phyloP scores from a whole-genome alignment of 2,888 invertebrate genomes.

The Trissolcus brochymenae region DNA sequence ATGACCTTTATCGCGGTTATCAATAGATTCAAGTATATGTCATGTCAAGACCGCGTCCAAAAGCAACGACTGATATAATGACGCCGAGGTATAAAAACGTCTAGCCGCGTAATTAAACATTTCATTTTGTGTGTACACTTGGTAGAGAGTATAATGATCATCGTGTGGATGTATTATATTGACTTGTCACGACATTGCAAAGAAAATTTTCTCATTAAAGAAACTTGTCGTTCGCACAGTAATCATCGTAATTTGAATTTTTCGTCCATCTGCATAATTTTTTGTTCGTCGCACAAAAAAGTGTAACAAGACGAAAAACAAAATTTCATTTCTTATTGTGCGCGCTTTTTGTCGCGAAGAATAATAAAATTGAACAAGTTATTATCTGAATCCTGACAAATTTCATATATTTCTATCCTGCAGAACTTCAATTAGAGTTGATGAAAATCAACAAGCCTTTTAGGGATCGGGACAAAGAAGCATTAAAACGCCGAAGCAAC shows the following conservation, averaged over 20 bases:
- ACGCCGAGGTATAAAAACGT: constrained; percentile 3
- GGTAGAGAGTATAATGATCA: neutral
- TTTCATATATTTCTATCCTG: neutral
- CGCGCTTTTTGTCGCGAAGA: no score
- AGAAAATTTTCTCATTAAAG: no score
- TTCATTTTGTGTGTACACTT: constrained; percentile 7
- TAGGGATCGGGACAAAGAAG: constrained; percentile 44
- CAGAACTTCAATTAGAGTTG: constrained; percentile 14
- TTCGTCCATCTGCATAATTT: no score
- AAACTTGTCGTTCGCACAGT: no score
- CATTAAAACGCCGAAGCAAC: constrained; percentile 55
- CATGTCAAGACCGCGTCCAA: constrained; percentile 17
- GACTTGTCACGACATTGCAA: no score
- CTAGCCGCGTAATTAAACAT: constrained; percentile 12
- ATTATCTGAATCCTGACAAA: neutral
- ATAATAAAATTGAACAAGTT: no score
- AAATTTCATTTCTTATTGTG: no score
- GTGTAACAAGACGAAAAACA: no score
- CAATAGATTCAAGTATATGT: constrained; percentile 30
- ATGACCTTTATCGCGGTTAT: constrained; percentile 30
- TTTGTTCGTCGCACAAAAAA: no score
- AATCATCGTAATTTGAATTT: no score
- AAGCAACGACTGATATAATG: constrained; percentile 11
- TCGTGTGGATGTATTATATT: no score
- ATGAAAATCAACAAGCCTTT: constrained; percentile 28